Evolutionary conservation across 2,888 invertebrate species (phyloP).

Genomic region (Euphydryas editha): DNA sequence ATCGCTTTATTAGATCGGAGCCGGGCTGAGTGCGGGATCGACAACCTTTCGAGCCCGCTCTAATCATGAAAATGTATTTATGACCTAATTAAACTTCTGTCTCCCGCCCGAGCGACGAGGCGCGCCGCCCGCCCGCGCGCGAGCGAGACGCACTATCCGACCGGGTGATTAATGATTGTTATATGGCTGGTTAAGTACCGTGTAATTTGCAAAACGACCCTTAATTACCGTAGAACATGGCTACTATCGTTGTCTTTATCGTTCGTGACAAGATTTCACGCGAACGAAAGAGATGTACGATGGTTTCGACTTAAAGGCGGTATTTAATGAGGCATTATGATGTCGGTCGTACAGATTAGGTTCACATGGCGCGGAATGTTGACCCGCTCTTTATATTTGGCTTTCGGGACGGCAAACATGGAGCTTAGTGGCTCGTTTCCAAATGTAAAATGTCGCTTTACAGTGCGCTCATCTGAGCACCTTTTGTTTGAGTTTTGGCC

Average conservation of each 20-base stretch:
- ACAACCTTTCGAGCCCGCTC: slow-evolving; percentile 55
- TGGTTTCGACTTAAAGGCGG: slow-evolving; percentile 73
- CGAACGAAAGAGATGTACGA: slow-evolving; percentile 58
- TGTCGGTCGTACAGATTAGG: slow-evolving; percentile 80
- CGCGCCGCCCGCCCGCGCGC: slow-evolving; percentile 47
- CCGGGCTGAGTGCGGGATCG: slow-evolving; percentile 16
- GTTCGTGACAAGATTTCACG: slow-evolving; percentile 43
- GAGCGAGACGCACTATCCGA: slow-evolving; percentile 63
- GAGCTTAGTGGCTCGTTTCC: slow-evolving; percentile 60
- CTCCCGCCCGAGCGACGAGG: slow-evolving; percentile 63
- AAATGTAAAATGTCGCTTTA: slow-evolving; percentile 45
- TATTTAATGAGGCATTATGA: slow-evolving; percentile 83
- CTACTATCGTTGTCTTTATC: slow-evolving; percentile 76
- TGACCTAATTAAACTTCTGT: slow-evolving; percentile 83
- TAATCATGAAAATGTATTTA: slow-evolving; percentile 83
- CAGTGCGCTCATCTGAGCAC: slow-evolving; percentile 47
- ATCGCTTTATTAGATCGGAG: slow-evolving; percentile 25
- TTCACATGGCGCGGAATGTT: slow-evolving; percentile 76
- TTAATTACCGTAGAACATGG: slow-evolving; percentile 84
- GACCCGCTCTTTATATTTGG: slow-evolving; percentile 80
- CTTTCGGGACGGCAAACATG: slow-evolving; percentile 57
- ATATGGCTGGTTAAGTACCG: slow-evolving; percentile 89
- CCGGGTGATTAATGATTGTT: slow-evolving; percentile 86
- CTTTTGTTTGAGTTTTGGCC: slow-evolving; percentile 49
- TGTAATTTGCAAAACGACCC: slow-evolving; percentile 91